A percentile compares a stretch with the other conserved stretches of the same genome.
Evolutionary conservation across 37 sponge, comb jelly and placozoan genomes (phyloP).

Genomic region (Eunapius fragilis): DNA sequence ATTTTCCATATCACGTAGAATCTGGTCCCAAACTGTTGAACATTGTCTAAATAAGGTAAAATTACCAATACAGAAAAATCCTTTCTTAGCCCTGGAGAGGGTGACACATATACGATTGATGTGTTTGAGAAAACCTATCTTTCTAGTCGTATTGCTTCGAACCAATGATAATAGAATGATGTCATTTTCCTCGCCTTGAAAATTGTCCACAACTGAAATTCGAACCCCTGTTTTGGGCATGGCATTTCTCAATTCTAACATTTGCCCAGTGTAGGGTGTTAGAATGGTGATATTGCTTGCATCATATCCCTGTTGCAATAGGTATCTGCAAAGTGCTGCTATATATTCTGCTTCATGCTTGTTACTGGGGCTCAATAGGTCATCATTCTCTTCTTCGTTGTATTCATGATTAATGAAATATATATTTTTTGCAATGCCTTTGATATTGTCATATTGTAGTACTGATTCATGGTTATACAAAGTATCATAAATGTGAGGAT

Average conservation of each 20-base stretch:
- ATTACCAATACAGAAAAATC: conserved; percentile 93
- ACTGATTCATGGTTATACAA: conserved; percentile 70
- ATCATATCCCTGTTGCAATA: conserved; percentile 70
- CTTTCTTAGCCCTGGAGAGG: conserved; percentile 90
- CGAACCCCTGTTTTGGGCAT: conserved; percentile 69
- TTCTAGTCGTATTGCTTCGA: conserved; percentile 65
- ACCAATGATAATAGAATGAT: conserved; percentile 88
- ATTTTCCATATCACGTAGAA: conserved; percentile 52
- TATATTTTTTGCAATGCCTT: conserved; percentile 66
- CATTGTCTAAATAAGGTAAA: conserved; percentile 49
- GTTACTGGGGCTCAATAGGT: conserved; percentile 72
- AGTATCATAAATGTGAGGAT: conserved; percentile 68
- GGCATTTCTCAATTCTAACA: conserved; percentile 39
- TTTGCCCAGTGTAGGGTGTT: conserved; percentile 86
- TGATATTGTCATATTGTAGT: conserved; percentile 35
- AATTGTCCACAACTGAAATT: conserved; percentile 82
- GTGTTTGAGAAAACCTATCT: conserved; percentile 83
- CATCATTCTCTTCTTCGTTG: conserved; percentile 33
- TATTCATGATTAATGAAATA: conserved; percentile 60
- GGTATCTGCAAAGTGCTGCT: conserved; percentile 60
- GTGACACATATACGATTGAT: conserved; percentile 92
- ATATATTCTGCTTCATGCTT: conserved; percentile 75
- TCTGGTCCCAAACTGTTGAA: conserved; percentile 50
- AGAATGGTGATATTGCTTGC: conserved; percentile 84
- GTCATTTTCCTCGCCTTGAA: conserved; percentile 98